Conservation (phyloP, 2,888 invertebrate genomes). For the Cremastinae sp. region DNA sequence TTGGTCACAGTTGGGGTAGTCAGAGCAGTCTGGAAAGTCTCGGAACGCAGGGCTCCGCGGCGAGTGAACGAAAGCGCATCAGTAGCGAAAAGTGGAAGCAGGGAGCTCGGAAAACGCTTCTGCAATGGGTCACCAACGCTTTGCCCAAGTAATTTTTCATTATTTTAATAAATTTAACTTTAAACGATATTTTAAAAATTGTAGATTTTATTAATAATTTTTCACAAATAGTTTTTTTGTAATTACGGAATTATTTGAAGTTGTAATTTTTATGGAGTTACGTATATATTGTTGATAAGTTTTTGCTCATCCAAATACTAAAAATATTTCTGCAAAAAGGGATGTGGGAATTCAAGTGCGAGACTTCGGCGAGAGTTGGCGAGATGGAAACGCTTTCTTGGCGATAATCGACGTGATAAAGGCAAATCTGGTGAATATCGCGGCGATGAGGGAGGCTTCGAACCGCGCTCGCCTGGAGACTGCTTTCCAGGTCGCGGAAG, state of each 20-base stretch:
- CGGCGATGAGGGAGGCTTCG: constrained; percentile 88
- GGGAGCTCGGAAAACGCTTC: constrained; percentile 93
- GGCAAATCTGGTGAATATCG: constrained; percentile 94
- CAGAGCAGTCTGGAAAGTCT: constrained; percentile 92
- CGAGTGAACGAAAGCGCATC: constrained; percentile 80
- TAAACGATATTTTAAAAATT: no score
- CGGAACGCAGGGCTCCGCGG: constrained; percentile 85
- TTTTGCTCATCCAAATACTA: no score
- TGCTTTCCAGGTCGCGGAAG: constrained; percentile 96
- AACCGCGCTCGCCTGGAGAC: constrained; percentile 93
- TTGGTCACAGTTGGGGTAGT: constrained; percentile 90
- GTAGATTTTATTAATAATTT: neutral
- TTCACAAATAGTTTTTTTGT: no score
- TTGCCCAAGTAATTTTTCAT: constrained; percentile 86
- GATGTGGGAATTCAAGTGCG: constrained; percentile 93
- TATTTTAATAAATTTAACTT: neutral
- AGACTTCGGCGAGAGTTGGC: constrained; percentile 97
- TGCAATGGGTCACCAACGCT: constrained; percentile 97
- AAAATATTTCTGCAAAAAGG: constrained; percentile 81
- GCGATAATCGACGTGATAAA: constrained; percentile 97
- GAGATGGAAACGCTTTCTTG: constrained; percentile 97
- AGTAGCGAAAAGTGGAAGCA: constrained; percentile 89
- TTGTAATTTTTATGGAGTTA: no score
- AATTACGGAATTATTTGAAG: no score
- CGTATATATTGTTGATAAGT: no score